Percentiles rank a stretch among this genome's conserved stretches.
Evolutionary conservation across 2,113 vertebrate species (phyloP).

Genomic region (Mugil cephalus): DNA sequence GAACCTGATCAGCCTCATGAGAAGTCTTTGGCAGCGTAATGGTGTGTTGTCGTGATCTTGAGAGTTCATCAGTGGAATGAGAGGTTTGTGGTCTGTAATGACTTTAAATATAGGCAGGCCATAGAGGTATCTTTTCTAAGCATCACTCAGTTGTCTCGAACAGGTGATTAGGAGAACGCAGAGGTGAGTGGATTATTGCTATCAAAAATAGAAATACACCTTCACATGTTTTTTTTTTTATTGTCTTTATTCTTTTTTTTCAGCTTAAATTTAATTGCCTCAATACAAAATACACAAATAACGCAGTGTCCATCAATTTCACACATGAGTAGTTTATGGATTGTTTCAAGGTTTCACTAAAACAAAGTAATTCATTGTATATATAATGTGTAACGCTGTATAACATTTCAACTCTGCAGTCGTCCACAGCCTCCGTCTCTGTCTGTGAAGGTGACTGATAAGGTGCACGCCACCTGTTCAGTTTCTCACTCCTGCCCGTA

Average conservation of each 20-base stretch:
- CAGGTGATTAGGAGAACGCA: conserved; percentile 14
- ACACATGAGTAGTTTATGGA: conserved; percentile 1
- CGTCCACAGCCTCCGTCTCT: neutral
- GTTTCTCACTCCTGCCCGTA: conserved; percentile 25
- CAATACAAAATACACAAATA: neutral
- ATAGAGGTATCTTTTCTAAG: too few relatives aligned
- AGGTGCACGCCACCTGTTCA: conserved; percentile 18
- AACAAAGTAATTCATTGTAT: neutral
- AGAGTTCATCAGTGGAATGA: too few relatives aligned
- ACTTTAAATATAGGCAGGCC: too few relatives aligned
- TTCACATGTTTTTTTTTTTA: neutral
- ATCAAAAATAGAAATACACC: neutral
- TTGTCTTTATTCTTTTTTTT: neutral
- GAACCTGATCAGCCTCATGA: too few relatives aligned
- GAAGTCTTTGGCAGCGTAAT: too few relatives aligned
- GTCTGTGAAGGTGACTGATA: neutral
- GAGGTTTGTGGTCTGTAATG: too few relatives aligned
- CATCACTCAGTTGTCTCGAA: too few relatives aligned
- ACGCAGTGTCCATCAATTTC: neutral
- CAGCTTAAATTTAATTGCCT: neutral
- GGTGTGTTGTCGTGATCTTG: too few relatives aligned
- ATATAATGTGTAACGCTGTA: neutral
- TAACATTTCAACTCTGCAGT: neutral
- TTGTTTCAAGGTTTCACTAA: neutral
- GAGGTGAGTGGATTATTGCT: neutral